phyloP scores from a whole-genome alignment of 2,797 vertebrate genomes.

The Silurus aristotelis region DNA sequence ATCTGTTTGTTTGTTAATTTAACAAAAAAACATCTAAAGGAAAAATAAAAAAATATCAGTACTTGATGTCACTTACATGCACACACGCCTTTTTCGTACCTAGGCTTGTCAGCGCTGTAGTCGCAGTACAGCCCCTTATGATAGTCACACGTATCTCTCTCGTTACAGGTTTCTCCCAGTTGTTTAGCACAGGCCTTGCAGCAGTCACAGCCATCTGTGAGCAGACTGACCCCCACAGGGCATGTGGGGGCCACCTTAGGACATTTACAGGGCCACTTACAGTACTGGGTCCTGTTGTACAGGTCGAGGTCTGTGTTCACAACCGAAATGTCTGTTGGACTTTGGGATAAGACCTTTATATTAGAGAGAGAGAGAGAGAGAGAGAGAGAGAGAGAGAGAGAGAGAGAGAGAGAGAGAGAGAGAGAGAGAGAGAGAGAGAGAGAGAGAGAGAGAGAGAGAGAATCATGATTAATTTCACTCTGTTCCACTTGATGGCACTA shows the following conservation, averaged over 20 bases:
- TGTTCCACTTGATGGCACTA: constrained; percentile 46
- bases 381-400: constrained; percentile 23
- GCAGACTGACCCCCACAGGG: constrained; percentile 83
- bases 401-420: neutral
- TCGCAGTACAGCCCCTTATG: constrained; percentile 97
- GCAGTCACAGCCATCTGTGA: constrained; percentile 93
- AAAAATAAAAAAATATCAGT: neutral
- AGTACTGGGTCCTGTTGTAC: constrained; percentile 80
- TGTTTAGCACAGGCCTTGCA: constrained; percentile 90
- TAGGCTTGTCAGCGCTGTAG: constrained; percentile 96
- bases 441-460: neutral
- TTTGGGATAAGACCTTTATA: constrained; percentile 77
- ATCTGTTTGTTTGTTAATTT: neutral
- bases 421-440: constrained; percentile 8
- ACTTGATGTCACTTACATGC: constrained; percentile 90
- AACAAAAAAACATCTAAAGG: neutral
- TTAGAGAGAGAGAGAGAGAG: neutral
- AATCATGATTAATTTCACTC: neutral
- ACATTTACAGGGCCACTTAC: constrained; percentile 93
- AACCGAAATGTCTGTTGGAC: constrained; percentile 69
- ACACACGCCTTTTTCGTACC: constrained; percentile 99
- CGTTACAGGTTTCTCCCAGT: constrained; percentile 87
- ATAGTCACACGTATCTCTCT: constrained; percentile 88
- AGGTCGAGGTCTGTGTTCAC: constrained; percentile 61
- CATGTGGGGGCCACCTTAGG: constrained; percentile 75